Evolutionary conservation across 2,888 invertebrate genomes (phyloP), one percentile per base, ranked within the genome.

Genomic region (Trachelus iudaicus): DNA sequence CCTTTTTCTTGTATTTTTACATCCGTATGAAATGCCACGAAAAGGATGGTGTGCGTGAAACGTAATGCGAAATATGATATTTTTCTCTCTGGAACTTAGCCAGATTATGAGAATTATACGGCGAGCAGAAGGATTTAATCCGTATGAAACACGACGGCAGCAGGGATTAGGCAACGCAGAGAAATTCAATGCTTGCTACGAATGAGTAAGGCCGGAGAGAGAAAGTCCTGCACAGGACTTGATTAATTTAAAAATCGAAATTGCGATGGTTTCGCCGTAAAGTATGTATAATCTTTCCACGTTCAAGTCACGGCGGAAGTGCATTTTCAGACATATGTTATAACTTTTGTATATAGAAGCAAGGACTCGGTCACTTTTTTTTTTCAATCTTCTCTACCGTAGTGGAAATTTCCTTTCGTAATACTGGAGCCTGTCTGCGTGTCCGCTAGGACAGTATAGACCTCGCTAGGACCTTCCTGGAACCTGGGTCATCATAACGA

Each of bases 61-160:
- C 56, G 15, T 56, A 56, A 56, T 56, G 56, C 56, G 56, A 56
- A 56, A 56, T 56, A 56, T 56, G 23, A 56, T 83, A 85, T 85
- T 85, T 85, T 86, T 85, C 83, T 83, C 80, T 78, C 77, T 77
- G 81, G 80, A 86, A 83, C 82, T 80, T 82, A 83, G 83, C 79
- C 79, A 85, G 87, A 86, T 88, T 88, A 88, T 81, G 83, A 84
- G 86, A 87, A 86, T 87, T 85, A 87, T 85, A 85, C 82, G 85
- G 81, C 78, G 75, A 80, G 82, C 78, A 84, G 81, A 81, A 84
- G 83, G 81, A 85, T 87, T 88, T 87, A 87, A 86, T 86, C 84
- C 85, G 83, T 81, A 85, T 86, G 84, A 87, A 88, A 87, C 87
- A 86, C 80, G 87, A 85, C 84, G 85, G 84, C 85, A 85, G 85